Evolutionary conservation across 2,797 vertebrate genomes (phyloP).

Genomic region (Cyprinella venusta): DNA sequence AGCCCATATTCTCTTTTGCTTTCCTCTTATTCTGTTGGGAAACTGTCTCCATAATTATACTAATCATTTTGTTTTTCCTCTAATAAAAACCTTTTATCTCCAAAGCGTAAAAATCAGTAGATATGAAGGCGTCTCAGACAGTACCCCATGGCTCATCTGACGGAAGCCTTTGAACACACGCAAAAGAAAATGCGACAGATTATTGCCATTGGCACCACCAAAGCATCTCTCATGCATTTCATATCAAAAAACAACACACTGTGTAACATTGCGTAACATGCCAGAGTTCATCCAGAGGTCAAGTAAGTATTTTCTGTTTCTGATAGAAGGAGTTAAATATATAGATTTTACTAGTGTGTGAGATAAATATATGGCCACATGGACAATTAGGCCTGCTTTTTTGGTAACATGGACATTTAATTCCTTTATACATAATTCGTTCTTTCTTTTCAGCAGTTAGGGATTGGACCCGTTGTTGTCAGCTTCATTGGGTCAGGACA

Average conservation of each 20-base stretch:
- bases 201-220: constrained; percentile 65
- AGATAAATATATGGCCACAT: no score
- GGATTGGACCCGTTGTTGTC: constrained; percentile 1
- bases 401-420: no score
- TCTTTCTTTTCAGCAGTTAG: not conserved
- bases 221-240: constrained; percentile 59
- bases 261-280: constrained; percentile 52
- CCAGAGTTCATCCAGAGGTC: constrained; percentile 64
- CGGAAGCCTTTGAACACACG: constrained; percentile 62
- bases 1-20: constrained; percentile 38
- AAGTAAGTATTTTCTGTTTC: constrained; percentile 33
- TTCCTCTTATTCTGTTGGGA: constrained; percentile 48
- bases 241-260: constrained; percentile 64
- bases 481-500: constrained; percentile 23
- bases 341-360: not conserved
- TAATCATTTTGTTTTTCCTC: constrained; percentile 62
- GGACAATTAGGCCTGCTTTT: no score
- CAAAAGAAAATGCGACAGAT: constrained; percentile 62
- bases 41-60: constrained; percentile 65
- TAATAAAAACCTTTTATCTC: constrained; percentile 64
- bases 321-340: constrained; percentile 14
- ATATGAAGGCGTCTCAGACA: constrained; percentile 57
- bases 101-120: constrained; percentile 58
- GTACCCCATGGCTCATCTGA: constrained; percentile 64
- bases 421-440: not conserved